Base-by-base conservation (phyloP, 2,797 vertebrate genomes). In the Pteropus rufus region DNA sequence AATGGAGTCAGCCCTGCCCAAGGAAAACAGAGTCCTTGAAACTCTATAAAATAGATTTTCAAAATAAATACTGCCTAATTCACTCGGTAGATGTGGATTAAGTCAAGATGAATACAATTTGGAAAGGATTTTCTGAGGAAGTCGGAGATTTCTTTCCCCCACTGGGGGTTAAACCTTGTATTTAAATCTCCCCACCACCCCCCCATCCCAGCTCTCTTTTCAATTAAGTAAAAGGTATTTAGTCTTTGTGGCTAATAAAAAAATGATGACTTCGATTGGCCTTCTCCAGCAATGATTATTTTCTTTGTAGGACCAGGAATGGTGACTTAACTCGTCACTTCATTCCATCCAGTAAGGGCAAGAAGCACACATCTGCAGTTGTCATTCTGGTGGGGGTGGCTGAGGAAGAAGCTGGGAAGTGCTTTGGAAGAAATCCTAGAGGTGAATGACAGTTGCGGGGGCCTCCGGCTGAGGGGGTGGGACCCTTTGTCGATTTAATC, bases 51-150 rank as follows among this genome's bases (percentile, higher is more conserved):
- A 98, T 98, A 97, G 98, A 98, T 98, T 98, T 98, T 98, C 98
- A 99, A 98, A 99, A 98, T 98, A 99, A 99, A 99, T 98, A 98
- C 96, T 96, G 97, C 97, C 98, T 99, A 98, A 98, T 99, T 98
- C 98, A 97, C 98, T 98, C 97, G 97, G 98, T 98, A 98, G 98
- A 98, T 98, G 96, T 97, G 98, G 98, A 99, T 99, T 99, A 99
- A 98, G 98, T 98, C 98, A 98, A 98, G 98, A 98, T 99, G 98
- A 98, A 98, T 98, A 98, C 98, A 98, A 98, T 99, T 99, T 98
- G 98, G 98, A 98, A 98, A 98, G 98, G 98, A 98, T 99, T 99
- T 99, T 98, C 98, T 98, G 98, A 98, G 98, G 99, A 99, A 99
- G 98, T 98, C 23, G 88, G 98, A 98, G 98, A 98, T 98, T 98